Percentiles rank a stretch among this genome's conserved stretches.
These are phyloP conservation scores for Priocnemis perturbator DNA, from an alignment of 2,888 invertebrate species.

Conservation along the genomic window DNA sequence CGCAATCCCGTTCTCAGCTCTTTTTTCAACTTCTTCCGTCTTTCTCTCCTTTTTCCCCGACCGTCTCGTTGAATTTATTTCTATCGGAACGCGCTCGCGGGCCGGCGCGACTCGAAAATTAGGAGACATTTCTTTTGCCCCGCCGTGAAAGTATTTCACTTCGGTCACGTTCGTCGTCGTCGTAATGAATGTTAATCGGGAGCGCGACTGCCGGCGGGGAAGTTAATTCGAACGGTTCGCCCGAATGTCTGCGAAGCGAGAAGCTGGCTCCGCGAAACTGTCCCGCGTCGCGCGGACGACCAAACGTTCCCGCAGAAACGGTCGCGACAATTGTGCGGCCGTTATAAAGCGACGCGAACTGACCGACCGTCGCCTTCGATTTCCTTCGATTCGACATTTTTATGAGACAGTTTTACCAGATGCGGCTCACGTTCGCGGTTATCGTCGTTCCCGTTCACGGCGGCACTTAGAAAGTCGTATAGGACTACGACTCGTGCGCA, in stretches of 20 bases:
- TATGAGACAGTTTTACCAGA: constrained; percentile 1
- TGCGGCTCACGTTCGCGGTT: constrained; percentile 11
- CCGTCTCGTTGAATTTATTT: constrained; percentile 23
- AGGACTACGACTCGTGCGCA: no score
- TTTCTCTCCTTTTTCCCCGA: not conserved
- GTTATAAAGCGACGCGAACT: not conserved
- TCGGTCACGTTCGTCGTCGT: constrained; percentile 3
- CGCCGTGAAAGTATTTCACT: constrained; percentile 19
- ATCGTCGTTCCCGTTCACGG: not conserved
- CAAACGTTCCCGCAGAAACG: no score
- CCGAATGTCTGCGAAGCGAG: no score
- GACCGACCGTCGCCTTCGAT: not conserved
- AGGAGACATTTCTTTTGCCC: constrained; percentile 21
- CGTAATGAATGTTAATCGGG: constrained; percentile 1
- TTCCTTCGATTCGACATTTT: not conserved
- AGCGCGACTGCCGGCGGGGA: no score
- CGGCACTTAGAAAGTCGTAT: constrained; percentile 1
- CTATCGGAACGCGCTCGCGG: constrained; percentile 25
- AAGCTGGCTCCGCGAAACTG: no score
- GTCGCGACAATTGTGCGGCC: no score
- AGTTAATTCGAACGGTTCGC: no score
- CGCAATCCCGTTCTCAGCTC: not conserved
- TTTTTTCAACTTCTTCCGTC: constrained; percentile 9
- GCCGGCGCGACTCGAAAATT: constrained; percentile 11
- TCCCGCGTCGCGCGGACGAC: no score